phyloP scores from a whole-genome alignment of 2,888 invertebrate species.

The Byasa hedistus region DNA sequence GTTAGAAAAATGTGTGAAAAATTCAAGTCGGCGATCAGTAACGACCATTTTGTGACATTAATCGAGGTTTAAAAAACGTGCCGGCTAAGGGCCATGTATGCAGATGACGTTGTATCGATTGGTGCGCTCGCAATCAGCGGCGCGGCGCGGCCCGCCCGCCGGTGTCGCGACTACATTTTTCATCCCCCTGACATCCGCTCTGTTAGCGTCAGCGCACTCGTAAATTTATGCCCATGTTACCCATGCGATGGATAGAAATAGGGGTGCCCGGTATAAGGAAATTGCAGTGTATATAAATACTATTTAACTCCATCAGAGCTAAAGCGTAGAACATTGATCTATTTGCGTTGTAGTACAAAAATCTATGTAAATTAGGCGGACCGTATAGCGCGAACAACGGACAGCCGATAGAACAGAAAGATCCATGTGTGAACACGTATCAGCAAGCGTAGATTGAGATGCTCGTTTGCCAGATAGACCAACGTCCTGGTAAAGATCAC shows the following conservation, averaged over 20 bases:
- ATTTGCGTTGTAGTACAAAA: background rate
- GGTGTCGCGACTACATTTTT: slow-evolving; percentile 44
- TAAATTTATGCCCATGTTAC: slow-evolving; percentile 42
- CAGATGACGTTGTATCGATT: slow-evolving; percentile 43
- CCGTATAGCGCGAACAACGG: no score
- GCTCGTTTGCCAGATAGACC: no score
- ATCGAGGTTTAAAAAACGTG: slow-evolving; percentile 27
- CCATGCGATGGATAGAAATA: slow-evolving; percentile 39
- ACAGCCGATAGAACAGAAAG: no score
- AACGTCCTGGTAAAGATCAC: no score
- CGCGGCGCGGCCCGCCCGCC: slow-evolving; percentile 37
- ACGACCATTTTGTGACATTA: slow-evolving; percentile 21
- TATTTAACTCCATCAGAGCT: background rate
- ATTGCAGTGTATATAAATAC: slow-evolving; percentile 12
- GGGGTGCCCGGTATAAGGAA: slow-evolving; percentile 31
- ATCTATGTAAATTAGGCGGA: no score
- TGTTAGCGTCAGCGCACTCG: slow-evolving; percentile 43
- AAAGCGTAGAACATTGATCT: slow-evolving; percentile 7
- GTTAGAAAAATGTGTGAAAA: background rate
- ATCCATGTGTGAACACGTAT: no score
- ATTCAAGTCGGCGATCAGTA: slow-evolving; percentile 8
- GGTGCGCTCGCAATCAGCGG: slow-evolving; percentile 42
- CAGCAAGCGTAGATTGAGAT: no score
- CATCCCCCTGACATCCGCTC: slow-evolving; percentile 45
- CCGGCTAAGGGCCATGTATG: slow-evolving; percentile 33